These are phyloP conservation scores for Arctia plantaginis DNA, from an alignment of 2,888 invertebrate species.

Conservation along the genomic window DNA sequence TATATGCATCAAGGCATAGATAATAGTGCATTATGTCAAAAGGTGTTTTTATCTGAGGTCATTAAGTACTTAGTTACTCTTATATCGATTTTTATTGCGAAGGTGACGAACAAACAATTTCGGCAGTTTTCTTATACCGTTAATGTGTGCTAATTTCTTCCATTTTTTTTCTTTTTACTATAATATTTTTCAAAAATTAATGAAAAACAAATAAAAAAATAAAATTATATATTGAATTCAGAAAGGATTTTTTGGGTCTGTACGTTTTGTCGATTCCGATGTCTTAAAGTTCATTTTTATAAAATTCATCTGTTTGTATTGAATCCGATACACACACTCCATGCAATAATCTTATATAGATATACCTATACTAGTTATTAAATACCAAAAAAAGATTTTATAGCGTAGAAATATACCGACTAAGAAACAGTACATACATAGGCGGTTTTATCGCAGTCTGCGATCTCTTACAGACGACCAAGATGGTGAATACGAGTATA, in stretches of 20 bases:
- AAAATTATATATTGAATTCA: background rate
- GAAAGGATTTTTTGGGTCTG: background rate
- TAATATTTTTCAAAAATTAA: background rate
- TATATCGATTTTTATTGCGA: conserved; percentile 36
- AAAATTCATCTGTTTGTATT: too few species aligned
- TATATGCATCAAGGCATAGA: conserved; percentile 52
- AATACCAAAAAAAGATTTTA: too few species aligned
- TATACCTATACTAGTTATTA: too few species aligned
- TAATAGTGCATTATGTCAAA: conserved; percentile 30
- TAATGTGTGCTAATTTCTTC: background rate
- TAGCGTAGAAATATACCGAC: too few species aligned
- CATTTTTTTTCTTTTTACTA: background rate
- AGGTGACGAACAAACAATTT: conserved; percentile 35
- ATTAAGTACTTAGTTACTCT: conserved; percentile 33
- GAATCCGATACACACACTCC: too few species aligned
- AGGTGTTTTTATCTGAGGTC: conserved; percentile 47
- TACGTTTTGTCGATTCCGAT: background rate
- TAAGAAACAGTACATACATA: too few species aligned
- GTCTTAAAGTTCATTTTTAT: background rate
- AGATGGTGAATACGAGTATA: too few species aligned
- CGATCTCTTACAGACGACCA: too few species aligned
- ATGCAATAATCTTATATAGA: too few species aligned
- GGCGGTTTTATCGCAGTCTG: too few species aligned
- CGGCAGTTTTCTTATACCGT: conserved; percentile 22
- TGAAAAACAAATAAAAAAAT: too few species aligned